phyloP scores from a whole-genome alignment of 2,888 invertebrate genomes.

The Atherix ibis region DNA sequence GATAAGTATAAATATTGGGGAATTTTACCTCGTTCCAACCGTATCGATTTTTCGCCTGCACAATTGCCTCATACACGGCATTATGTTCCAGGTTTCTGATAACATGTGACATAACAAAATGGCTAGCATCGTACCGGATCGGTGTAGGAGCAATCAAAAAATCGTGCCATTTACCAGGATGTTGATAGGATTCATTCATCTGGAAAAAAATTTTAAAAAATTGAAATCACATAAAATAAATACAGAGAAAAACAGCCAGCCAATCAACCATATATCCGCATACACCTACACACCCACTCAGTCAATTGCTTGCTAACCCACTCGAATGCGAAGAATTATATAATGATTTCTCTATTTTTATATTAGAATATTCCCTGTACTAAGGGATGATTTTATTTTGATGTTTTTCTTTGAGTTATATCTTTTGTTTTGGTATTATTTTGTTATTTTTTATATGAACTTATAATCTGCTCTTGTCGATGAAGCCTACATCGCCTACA shows the following conservation, averaged over 20 bases:
- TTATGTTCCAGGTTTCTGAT: conserved; percentile 46
- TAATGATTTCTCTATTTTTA: too few relatives aligned
- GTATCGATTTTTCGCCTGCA: conserved; percentile 57
- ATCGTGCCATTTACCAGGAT: conserved; percentile 56
- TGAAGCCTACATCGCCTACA: too few relatives aligned
- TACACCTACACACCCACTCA: neutral
- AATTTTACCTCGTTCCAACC: conserved; percentile 58
- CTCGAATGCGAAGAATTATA: neutral
- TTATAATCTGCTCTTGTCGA: too few relatives aligned
- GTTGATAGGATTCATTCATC: conserved; percentile 57
- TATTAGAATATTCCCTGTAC: too few relatives aligned
- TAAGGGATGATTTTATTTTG: too few relatives aligned
- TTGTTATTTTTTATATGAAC: too few relatives aligned
- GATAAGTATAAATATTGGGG: too few relatives aligned
- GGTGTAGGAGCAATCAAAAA: conserved; percentile 30
- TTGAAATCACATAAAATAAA: too few relatives aligned
- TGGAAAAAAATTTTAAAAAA: conserved; percentile 21
- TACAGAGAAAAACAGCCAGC: neutral
- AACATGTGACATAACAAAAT: conserved; percentile 46
- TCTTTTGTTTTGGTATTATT: too few relatives aligned
- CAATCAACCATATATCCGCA: conserved; percentile 1
- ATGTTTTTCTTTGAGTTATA: too few relatives aligned
- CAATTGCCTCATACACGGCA: conserved; percentile 55
- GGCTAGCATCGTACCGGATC: conserved; percentile 27
- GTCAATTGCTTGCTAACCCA: neutral